Conservation (phyloP, 2,888 invertebrate genomes). For the Amaurobius ferox region DNA sequence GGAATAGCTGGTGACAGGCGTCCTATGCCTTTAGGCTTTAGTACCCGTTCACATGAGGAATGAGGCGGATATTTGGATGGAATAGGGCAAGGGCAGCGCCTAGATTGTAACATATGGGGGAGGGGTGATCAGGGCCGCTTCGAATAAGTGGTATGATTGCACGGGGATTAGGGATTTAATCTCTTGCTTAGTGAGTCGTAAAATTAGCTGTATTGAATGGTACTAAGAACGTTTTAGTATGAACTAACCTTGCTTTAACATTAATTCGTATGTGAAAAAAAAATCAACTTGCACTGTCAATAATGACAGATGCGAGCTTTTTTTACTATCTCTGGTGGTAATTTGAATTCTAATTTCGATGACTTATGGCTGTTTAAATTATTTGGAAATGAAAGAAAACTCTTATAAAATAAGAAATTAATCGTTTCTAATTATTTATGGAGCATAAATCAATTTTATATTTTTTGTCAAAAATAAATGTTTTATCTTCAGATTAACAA, state of each 20-base stretch:
- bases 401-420: no score
- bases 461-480: no score
- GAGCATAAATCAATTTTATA: no score
- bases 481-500: no score
- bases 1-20: background rate
- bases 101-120: constrained; percentile 36
- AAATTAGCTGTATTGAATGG: background rate
- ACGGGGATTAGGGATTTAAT: constrained; percentile 7
- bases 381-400: no score
- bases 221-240: background rate
- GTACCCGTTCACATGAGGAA: constrained; percentile 22
- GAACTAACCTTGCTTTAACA: background rate
- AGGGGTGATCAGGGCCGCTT: background rate
- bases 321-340: no score
- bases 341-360: no score
- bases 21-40: background rate
- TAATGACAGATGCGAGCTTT: background rate
- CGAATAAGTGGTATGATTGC: constrained; percentile 11
- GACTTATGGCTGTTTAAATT: no score
- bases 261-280: background rate
- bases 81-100: background rate
- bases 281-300: background rate
- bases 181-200: background rate
- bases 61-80: constrained; percentile 24
- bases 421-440: no score